Evolutionary conservation across 2,113 vertebrate genomes (phyloP).

Genomic region (Ailuropoda melanoleuca): DNA sequence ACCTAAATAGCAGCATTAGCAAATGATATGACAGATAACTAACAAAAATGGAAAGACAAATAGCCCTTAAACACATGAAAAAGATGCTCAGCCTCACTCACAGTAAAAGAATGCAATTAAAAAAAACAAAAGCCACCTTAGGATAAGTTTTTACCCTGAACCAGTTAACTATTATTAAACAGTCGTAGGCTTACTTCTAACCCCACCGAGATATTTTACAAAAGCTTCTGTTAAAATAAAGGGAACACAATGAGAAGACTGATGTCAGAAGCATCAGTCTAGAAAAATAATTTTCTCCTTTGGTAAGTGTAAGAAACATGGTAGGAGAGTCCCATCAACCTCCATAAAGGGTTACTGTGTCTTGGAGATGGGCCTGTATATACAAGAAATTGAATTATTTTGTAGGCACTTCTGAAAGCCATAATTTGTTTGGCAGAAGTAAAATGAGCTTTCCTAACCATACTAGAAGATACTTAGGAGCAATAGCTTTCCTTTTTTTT

Average conservation of each 20-base stretch:
- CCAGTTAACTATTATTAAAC: background rate
- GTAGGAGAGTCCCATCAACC: background rate
- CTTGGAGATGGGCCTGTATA: background rate
- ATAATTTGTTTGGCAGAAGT: background rate
- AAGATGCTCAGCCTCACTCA: background rate
- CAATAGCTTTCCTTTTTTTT: background rate
- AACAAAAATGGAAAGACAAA: background rate
- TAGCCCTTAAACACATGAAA: background rate
- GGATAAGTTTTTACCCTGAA: slow-evolving; percentile 5
- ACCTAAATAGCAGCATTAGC: no score
- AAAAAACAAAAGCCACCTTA: background rate
- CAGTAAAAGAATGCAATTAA: background rate
- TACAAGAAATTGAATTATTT: background rate
- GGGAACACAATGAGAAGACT: background rate
- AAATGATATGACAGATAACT: no score
- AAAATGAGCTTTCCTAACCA: background rate
- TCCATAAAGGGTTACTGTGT: background rate
- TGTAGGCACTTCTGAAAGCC: background rate
- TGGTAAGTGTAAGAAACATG: background rate
- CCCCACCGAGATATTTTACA: background rate
- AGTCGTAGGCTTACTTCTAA: background rate
- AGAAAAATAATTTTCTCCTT: slow-evolving; percentile 18
- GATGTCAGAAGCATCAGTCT: background rate
- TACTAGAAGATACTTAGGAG: background rate
- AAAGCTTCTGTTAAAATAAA: background rate